Evolutionary conservation across 2,113 vertebrate species (phyloP), one percentile per base, ranked within the genome.

Genomic region (Haplochromis vanheusdeni): DNA sequence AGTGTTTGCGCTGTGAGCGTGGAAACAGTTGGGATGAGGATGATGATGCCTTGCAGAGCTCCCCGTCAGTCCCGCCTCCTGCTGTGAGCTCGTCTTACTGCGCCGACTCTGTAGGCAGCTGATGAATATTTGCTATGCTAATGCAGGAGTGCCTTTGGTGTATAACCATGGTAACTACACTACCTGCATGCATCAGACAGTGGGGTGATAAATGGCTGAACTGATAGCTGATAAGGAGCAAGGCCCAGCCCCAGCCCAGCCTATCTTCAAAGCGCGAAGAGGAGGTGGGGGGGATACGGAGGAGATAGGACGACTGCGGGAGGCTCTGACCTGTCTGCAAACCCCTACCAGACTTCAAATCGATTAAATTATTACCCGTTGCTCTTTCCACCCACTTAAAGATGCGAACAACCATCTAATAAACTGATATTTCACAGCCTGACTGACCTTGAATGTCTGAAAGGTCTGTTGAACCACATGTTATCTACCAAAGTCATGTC

Each of bases 81-180:
- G 88, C 94, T 92, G 93, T 73, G 95, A 89, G 80, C 88, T 37
- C 4, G 45, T 51, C 81, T 73, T 82, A 77, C 83, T 80, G 49
- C 73, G 14, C 52, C 45, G 51, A 70, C 93, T 92, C 92, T 10
- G 80, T 56, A 40, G 92, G 93, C 73, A 90, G 89, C 52, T 86
- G 91, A 87, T 91, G 95, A 93, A 93, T 96, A 94, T 95, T 94
- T 87, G 89, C 58, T 45, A 93, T 91, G 90, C 80, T 92, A 94
- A 94, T 92, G 92, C 86, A 6, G 86, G 79, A 65, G 62, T 55
- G 89, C 84, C 84, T 87, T 88, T 86, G 86, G 89, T 86, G 89
- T 73, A 94, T 91, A 91, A 89, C 91, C 91, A 91, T 92, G 89
- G 94, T 86, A 91, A 94, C 92, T 23, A 85, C 90, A 83, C 82